A percentile compares a stretch with the other conserved stretches of the same genome.
phyloP scores from a whole-genome alignment of 2,113 vertebrate genomes.

The Podarcis raffonei region DNA sequence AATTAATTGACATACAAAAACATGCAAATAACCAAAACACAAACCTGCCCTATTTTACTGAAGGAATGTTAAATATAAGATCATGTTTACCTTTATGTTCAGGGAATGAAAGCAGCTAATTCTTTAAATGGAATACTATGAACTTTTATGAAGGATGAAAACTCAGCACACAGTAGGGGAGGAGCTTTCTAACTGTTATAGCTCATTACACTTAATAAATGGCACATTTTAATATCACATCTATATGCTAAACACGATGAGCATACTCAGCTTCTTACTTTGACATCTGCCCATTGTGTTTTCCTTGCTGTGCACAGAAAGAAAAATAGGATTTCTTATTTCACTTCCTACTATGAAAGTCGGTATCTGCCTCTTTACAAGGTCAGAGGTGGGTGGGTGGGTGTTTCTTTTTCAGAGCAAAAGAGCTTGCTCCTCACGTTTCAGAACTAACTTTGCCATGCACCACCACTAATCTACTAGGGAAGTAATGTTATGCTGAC shows the following conservation, averaged over 20 bases:
- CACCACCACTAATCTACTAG: neutral
- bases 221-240: neutral
- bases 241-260: neutral
- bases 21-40: neutral
- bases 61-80: neutral
- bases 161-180: constrained; percentile 14
- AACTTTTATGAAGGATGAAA: constrained; percentile 24
- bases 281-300: neutral
- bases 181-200: neutral
- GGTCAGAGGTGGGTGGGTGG: too few relatives aligned
- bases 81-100: neutral
- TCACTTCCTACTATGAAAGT: neutral
- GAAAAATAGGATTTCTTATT: neutral
- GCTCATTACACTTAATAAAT: neutral
- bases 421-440: neutral
- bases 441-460: neutral
- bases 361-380: neutral
- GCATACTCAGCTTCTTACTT: neutral
- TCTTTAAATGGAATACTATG: neutral
- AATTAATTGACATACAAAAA: neutral
- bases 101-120: constrained; percentile 31
- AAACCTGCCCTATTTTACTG: neutral
- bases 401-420: neutral
- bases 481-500: neutral
- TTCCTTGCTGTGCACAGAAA: neutral